Evolutionary conservation across 2,888 invertebrate species (phyloP).

Genomic region (Schrankia costaestrigalis): DNA sequence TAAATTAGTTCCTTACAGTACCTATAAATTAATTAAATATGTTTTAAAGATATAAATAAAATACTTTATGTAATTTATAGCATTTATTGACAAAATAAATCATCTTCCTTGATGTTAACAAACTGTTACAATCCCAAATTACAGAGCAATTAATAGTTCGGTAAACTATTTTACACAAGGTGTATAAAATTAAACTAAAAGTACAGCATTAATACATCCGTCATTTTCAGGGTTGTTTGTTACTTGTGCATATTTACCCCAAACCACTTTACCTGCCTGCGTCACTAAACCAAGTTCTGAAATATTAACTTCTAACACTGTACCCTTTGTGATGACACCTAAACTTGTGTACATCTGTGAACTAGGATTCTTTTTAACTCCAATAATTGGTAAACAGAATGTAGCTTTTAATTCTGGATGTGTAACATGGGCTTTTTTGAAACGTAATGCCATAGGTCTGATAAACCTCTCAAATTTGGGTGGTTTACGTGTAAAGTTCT

Average conservation of each 20-base stretch:
- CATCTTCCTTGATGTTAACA: no score
- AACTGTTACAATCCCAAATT: slow-evolving; percentile 1
- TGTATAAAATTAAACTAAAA: slow-evolving; percentile 88
- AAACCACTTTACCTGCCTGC: slow-evolving; percentile 99
- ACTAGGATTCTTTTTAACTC: slow-evolving; percentile 99
- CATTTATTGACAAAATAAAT: slow-evolving; percentile 33
- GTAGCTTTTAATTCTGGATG: slow-evolving; percentile 99
- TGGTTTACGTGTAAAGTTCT: slow-evolving; percentile 98
- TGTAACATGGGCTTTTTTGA: slow-evolving; percentile 99
- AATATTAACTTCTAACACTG: slow-evolving; percentile 98
- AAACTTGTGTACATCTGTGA: slow-evolving; percentile 98
- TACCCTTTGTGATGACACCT: slow-evolving; percentile 99
- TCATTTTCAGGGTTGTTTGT: slow-evolving; percentile 99
- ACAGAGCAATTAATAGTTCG: neutral
- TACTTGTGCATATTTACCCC: slow-evolving; percentile 99
- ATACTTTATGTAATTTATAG: slow-evolving; percentile 19
- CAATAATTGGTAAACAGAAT: slow-evolving; percentile 97
- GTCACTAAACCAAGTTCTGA: slow-evolving; percentile 99
- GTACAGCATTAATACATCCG: slow-evolving; percentile 99
- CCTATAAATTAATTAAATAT: no score
- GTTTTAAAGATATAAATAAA: slow-evolving; percentile 15
- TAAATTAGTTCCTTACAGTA: no score
- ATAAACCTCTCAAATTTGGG: slow-evolving; percentile 99
- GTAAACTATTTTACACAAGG: neutral
- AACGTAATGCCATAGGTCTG: slow-evolving; percentile 97